Conservation (phyloP, 1,140 invertebrate species). For the Drosophila parvula region DNA sequence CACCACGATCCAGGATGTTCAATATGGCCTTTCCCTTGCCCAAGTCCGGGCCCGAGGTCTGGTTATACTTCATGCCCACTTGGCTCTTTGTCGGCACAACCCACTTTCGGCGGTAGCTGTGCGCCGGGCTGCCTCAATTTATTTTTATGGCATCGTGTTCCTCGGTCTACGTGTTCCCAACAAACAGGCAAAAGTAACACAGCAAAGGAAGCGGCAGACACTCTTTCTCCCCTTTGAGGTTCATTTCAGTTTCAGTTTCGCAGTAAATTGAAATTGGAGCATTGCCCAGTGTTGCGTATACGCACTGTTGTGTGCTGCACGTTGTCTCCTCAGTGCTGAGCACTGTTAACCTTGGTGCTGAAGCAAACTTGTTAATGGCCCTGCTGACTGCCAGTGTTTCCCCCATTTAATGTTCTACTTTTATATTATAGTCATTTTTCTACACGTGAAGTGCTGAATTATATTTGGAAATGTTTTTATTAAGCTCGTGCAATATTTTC, state of each 20-base stretch:
- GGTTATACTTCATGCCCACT: conserved; percentile 15
- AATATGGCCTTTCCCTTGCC: conserved; percentile 2
- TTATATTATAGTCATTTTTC: conserved; percentile 1
- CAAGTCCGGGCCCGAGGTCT: neutral
- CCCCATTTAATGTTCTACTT: neutral
- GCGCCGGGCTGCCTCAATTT: conserved; percentile 57
- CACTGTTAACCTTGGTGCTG: conserved; percentile 12
- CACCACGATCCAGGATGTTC: neutral
- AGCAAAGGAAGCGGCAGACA: conserved; percentile 29
- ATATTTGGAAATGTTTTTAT: neutral
- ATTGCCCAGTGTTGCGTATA: conserved; percentile 50
- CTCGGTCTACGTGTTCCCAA: conserved; percentile 55
- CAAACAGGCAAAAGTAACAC: conserved; percentile 31
- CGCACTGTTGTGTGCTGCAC: conserved; percentile 36
- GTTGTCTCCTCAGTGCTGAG: conserved; percentile 17
- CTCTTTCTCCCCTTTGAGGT: conserved; percentile 38
- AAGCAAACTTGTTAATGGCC: conserved; percentile 49
- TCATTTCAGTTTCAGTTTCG: conserved; percentile 50
- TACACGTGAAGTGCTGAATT: neutral
- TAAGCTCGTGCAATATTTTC: neutral
- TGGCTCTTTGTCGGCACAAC: conserved; percentile 39
- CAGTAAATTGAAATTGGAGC: conserved; percentile 53
- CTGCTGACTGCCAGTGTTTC: conserved; percentile 15
- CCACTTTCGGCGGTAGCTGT: conserved; percentile 37
- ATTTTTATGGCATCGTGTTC: conserved; percentile 75